Evolutionary conservation across 2,888 invertebrate genomes (phyloP), one percentile per base, ranked within the genome.

Genomic region (Perizoma affinitatum): DNA sequence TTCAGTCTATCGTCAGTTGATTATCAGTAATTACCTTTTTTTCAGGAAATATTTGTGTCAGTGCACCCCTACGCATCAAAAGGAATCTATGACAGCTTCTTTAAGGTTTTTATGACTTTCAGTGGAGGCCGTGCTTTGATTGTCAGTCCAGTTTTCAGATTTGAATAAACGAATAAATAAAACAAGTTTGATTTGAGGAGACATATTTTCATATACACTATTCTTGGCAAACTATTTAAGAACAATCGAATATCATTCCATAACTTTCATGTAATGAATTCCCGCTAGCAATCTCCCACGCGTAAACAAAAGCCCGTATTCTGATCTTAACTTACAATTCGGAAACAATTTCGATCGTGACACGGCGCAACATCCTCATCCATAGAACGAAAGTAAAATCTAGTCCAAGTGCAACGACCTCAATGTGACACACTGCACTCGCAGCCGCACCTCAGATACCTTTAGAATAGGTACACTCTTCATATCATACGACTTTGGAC

Each of bases 371-470:
- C 75, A 74, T 76, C 77, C 68, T 79, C 76, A 68, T 78, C 70
- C 70, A 75, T 81, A 78, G 80, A 88, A 86, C 84, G 90, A 91
- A 91, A 90, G 90, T 88, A 89, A 91, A 90, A 90, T 88, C 78
- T 78, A 72, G 80, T 75, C 54, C 56, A 72, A 76, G 89, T 79
- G 78, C 90, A 88, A 84, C 75, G 89, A 87, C 88, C 90, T 58
- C 75, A 69, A 65, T 68, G 53, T 87, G 89, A 85, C 90, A 90
- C 83, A 90, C 82, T 88, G 87, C 85, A 84, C 88, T 85, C 79
- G 78, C 74, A 65, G 75, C 73, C 73, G 69, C 74, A 71, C 78
- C 78, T 68, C 61, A 60, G 58, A 66, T 61, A 56, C 67, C 54
- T 64, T 58, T 58, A 66, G 58, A 69, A 67, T 67, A 68, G 51